Evolutionary conservation across 2,888 invertebrate genomes (phyloP).

Genomic region (Pycnomerus fuliginosus): DNA sequence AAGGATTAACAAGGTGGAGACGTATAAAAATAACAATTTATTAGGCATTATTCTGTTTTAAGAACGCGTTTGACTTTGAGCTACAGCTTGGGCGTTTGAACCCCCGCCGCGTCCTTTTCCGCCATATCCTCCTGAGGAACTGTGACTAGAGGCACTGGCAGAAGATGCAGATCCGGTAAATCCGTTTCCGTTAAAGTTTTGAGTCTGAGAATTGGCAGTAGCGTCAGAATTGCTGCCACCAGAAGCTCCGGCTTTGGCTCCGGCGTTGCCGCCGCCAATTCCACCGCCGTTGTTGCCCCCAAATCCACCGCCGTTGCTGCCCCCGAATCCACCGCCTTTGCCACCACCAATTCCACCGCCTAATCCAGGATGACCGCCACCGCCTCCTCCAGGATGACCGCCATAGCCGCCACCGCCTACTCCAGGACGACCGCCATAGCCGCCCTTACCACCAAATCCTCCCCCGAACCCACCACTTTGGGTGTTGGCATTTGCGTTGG

Average conservation of each 20-base stretch:
- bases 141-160: slow-evolving; percentile 25
- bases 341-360: slow-evolving; percentile 5
- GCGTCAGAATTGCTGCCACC: slow-evolving; percentile 12
- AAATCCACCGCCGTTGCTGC: too few relatives aligned
- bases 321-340: too few relatives aligned
- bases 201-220: slow-evolving; percentile 29
- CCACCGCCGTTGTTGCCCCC: slow-evolving; percentile 7
- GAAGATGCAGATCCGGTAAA: slow-evolving; percentile 32
- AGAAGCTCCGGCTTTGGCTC: slow-evolving; percentile 19
- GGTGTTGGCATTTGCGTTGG: slow-evolving; percentile 18
- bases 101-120: slow-evolving; percentile 14
- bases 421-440: too few relatives aligned
- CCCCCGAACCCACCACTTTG: slow-evolving; percentile 3
- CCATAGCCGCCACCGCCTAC: too few relatives aligned
- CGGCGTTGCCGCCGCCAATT: slow-evolving; percentile 8
- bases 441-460: slow-evolving; percentile 11
- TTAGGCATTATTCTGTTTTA: too few relatives aligned
- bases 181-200: slow-evolving; percentile 31
- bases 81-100: slow-evolving; percentile 17
- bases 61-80: slow-evolving; percentile 24
- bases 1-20: too few relatives aligned
- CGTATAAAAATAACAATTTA: too few relatives aligned
- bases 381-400: too few relatives aligned
- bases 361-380: too few relatives aligned
- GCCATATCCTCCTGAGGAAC: slow-evolving; percentile 10